Percentiles rank a stretch among this genome's conserved stretches.
phyloP scores from a whole-genome alignment of 2,797 vertebrate genomes.

The Acanthurus lineatus region DNA sequence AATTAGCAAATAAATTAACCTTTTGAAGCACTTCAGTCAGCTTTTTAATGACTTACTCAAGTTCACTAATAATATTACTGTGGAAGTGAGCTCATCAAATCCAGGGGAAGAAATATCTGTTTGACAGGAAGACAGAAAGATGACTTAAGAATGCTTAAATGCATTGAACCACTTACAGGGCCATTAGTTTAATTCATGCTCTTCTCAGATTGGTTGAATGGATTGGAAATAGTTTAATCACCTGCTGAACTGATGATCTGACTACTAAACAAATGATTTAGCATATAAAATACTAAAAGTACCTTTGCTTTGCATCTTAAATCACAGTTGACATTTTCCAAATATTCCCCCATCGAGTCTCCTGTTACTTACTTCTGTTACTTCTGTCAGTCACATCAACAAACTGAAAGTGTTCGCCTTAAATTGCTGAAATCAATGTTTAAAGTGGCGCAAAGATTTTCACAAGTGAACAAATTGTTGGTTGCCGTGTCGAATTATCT shows the following conservation, averaged over 20 bases:
- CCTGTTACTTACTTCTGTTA: not conserved
- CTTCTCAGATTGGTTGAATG: conserved; percentile 39
- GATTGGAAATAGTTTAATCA: conserved; percentile 51
- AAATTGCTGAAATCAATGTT: conserved; percentile 19
- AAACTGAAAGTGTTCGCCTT: conserved; percentile 12
- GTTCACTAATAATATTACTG: conserved; percentile 52
- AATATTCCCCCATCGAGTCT: not conserved
- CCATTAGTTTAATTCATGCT: conserved; percentile 54
- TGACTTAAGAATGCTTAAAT: conserved; percentile 41
- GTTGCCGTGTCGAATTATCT: not conserved
- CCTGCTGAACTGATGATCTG: conserved; percentile 42
- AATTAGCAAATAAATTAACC: conserved; percentile 73
- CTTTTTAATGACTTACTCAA: conserved; percentile 60
- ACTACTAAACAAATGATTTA: conserved; percentile 36
- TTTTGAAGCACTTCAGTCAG: conserved; percentile 64
- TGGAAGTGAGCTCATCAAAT: conserved; percentile 47
- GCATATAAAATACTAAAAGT: conserved; percentile 5
- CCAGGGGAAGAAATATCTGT: conserved; percentile 34
- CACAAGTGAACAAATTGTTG: not conserved
- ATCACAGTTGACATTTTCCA: conserved; percentile 11
- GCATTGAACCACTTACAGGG: conserved; percentile 22
- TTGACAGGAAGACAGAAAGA: conserved; percentile 55
- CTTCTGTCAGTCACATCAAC: not conserved
- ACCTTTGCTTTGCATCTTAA: not conserved
- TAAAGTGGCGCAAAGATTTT: conserved; percentile 3